These are phyloP conservation scores for Hucho hucho DNA, from an alignment of 2,113 vertebrate species.

Conservation along the genomic window DNA sequence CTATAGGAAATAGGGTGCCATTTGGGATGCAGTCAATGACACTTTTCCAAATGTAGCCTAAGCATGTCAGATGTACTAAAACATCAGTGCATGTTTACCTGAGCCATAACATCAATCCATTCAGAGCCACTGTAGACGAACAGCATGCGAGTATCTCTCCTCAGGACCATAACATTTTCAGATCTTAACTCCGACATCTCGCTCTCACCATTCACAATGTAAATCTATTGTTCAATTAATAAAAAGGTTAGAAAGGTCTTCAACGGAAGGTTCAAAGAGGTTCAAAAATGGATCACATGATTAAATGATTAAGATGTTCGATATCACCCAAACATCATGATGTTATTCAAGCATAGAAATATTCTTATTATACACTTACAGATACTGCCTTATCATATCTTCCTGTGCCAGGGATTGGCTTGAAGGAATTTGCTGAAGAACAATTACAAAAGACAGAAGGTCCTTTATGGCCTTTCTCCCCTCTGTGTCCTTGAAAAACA, in stretches of 20 bases:
- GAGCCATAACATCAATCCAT: conserved; percentile 19
- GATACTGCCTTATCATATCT: conserved; percentile 4
- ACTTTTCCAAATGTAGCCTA: neutral
- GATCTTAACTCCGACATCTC: conserved; percentile 28
- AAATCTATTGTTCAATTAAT: conserved; percentile 15
- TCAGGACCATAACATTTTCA: conserved; percentile 36
- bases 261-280: neutral
- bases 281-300: neutral
- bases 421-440: conserved; percentile 8
- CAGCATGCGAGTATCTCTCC: conserved; percentile 24
- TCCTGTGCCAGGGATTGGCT: neutral
- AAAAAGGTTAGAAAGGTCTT: neutral
- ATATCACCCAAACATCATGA: neutral
- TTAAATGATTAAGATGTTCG: neutral
- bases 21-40: neutral
- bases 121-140: conserved; percentile 17
- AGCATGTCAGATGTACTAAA: neutral
- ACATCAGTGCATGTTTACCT: neutral
- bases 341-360: too few relatives aligned
- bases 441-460: conserved; percentile 16
- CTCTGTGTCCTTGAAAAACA: conserved; percentile 27
- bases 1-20: neutral
- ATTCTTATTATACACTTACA: conserved; percentile 20
- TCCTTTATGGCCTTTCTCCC: conserved; percentile 14
- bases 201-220: conserved; percentile 23